Evolutionary conservation across 2,113 vertebrate genomes (phyloP).

Genomic region (Sinocyclocheilus anophthalmus): DNA sequence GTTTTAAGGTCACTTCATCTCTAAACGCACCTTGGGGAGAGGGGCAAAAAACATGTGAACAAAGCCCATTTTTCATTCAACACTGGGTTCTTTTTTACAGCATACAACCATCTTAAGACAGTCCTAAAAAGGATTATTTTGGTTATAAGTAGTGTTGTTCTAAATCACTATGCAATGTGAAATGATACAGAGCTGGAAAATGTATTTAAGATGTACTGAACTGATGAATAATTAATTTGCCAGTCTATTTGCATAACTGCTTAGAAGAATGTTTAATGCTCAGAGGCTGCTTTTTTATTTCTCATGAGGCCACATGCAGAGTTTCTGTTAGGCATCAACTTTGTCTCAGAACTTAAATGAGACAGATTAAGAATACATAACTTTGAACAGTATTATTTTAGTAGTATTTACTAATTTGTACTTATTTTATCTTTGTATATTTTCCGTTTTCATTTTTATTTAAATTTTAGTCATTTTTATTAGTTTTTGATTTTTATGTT

Average conservation of each 20-base stretch:
- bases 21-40: slow-evolving; percentile 41
- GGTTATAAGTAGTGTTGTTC: background rate
- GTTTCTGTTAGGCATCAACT: background rate
- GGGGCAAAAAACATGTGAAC: slow-evolving; percentile 25
- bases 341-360: background rate
- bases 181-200: background rate
- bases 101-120: background rate
- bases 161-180: background rate
- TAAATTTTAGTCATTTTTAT: background rate
- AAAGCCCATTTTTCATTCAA: slow-evolving; percentile 35
- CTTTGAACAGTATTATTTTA: background rate
- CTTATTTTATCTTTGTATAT: background rate
- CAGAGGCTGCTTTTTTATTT: background rate
- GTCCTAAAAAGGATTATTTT: background rate
- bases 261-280: background rate
- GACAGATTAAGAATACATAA: background rate
- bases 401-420: background rate
- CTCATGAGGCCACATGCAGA: background rate
- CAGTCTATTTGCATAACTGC: background rate
- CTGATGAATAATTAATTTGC: background rate
- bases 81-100: background rate
- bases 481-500: background rate
- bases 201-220: background rate
- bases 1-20: slow-evolving; percentile 55
- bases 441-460: background rate